These are phyloP conservation scores for Limosa lapponica DNA, from an alignment of 2,797 vertebrate species.

Conservation along the genomic window DNA sequence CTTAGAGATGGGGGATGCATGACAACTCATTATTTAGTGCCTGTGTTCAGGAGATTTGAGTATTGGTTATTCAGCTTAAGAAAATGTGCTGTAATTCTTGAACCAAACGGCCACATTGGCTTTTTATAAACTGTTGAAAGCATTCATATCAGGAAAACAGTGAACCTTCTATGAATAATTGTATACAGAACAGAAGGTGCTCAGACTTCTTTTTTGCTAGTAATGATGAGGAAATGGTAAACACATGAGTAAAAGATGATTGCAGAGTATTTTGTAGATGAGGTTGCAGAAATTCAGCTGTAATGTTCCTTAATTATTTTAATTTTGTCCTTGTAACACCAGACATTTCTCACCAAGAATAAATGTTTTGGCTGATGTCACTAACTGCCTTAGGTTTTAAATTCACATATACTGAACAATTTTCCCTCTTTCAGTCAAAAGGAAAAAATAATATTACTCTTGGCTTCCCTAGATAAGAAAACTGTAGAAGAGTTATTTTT, in stretches of 20 bases:
- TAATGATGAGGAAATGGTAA: background rate
- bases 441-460: background rate
- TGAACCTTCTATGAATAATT: constrained; percentile 1
- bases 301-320: background rate
- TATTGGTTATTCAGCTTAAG: background rate
- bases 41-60: background rate
- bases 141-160: background rate
- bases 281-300: background rate
- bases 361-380: background rate
- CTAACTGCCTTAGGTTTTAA: background rate
- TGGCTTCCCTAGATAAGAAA: background rate
- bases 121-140: constrained; percentile 27
- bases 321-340: background rate
- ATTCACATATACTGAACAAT: background rate
- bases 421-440: background rate
- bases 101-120: background rate
- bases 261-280: background rate
- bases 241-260: background rate
- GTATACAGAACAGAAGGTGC: constrained; percentile 6
- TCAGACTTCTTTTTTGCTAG: background rate
- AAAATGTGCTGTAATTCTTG: background rate
- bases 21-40: background rate
- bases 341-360: background rate
- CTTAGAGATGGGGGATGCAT: background rate
- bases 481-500: background rate